Evolutionary conservation across 2,113 vertebrate species (phyloP).

Genomic region (Paralichthys olivaceus): DNA sequence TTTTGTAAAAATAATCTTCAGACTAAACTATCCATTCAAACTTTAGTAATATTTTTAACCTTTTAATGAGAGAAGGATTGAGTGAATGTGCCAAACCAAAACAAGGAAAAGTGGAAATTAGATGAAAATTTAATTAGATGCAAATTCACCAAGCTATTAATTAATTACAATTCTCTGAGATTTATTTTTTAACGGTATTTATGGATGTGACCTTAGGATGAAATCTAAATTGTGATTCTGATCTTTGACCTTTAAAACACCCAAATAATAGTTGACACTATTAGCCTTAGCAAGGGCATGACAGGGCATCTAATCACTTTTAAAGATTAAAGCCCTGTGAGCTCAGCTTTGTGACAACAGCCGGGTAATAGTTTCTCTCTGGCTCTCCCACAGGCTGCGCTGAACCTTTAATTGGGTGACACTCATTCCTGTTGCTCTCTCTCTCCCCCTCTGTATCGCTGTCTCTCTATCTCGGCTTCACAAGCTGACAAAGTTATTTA

Average conservation of each 20-base stretch:
- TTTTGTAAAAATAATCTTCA: background rate
- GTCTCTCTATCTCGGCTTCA: conserved; percentile 48
- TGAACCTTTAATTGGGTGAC: conserved; percentile 76
- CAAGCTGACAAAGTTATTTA: conserved; percentile 78
- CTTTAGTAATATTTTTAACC: background rate
- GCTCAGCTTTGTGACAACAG: conserved; percentile 45
- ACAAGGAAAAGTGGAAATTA: background rate
- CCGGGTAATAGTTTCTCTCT: conserved; percentile 62
- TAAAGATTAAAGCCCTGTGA: conserved; percentile 59
- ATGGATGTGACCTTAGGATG: background rate
- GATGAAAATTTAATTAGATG: background rate
- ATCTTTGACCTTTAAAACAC: conserved; percentile 40
- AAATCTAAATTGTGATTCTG: conserved; percentile 32
- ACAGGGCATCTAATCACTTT: conserved; percentile 57
- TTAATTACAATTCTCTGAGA: background rate
- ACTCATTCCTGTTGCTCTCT: conserved; percentile 59
- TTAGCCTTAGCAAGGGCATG: conserved; percentile 12
- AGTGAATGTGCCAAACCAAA: background rate
- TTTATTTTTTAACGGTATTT: background rate
- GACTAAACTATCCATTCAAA: background rate
- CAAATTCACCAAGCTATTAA: background rate
- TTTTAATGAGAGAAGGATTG: background rate
- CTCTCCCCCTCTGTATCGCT: conserved; percentile 30
- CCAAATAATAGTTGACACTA: conserved; percentile 39
- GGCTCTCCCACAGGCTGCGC: conserved; percentile 61